Conservation (phyloP, 1,140 invertebrate species). For the Lethrus apterus region DNA sequence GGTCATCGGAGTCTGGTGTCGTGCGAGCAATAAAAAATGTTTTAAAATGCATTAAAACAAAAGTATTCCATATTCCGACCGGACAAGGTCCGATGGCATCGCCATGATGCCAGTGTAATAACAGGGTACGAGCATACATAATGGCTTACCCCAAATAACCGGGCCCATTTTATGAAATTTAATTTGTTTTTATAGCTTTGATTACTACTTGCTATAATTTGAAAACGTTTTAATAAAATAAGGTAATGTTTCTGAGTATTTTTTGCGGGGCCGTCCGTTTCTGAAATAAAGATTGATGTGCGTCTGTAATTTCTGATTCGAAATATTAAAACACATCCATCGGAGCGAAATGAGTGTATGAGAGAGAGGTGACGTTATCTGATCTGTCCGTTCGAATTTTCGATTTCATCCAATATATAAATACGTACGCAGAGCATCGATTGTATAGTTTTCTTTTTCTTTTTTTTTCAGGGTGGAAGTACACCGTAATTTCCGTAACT, state of each 20-base stretch:
- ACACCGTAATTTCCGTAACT: conserved; percentile 33
- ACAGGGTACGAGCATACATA: conserved; percentile 36
- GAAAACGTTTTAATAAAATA: conserved; percentile 40
- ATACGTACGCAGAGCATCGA: neutral
- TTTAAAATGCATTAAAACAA: conserved; percentile 29
- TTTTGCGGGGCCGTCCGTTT: conserved; percentile 3
- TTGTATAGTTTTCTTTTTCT: conserved; percentile 2
- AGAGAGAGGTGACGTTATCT: too few relatives aligned
- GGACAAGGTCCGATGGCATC: conserved; percentile 28
- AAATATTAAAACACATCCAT: conserved; percentile 13
- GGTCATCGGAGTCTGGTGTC: neutral
- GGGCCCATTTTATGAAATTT: conserved; percentile 40
- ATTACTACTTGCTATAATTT: conserved; percentile 40
- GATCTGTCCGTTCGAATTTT: neutral
- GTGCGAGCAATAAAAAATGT: conserved; percentile 20
- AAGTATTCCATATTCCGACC: conserved; percentile 29
- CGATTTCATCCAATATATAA: neutral
- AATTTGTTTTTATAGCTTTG: conserved; percentile 44
- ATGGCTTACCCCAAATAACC: conserved; percentile 39
- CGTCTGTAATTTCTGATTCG: conserved; percentile 13
- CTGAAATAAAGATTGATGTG: conserved; percentile 15
- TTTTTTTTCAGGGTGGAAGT: conserved; percentile 9
- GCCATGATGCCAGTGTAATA: conserved; percentile 30
- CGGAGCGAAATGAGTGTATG: too few relatives aligned
- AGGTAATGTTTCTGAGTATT: conserved; percentile 16